Percentiles rank a stretch among this genome's conserved stretches.
Evolutionary conservation across 1,140 invertebrate genomes (phyloP).

Genomic region (Telenomus remus): DNA sequence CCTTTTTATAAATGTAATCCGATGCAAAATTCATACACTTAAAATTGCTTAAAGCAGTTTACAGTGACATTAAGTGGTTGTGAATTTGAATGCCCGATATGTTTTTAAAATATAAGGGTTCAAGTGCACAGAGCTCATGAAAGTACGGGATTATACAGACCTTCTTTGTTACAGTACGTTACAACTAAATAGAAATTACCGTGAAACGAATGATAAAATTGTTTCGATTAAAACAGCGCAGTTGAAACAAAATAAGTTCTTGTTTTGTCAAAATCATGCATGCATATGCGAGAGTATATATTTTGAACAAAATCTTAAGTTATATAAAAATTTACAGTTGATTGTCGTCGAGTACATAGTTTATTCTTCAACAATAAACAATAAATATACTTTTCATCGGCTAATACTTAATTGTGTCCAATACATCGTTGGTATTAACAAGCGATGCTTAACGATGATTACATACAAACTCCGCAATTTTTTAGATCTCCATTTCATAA

Average conservation of each 20-base stretch:
- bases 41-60: too few species aligned
- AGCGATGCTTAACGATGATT: constrained; percentile 18
- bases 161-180: constrained; percentile 2
- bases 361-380: constrained; percentile 35
- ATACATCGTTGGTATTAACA: constrained; percentile 20
- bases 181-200: too few species aligned
- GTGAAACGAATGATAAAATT: too few species aligned
- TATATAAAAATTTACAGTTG: constrained; percentile 36
- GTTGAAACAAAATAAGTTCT: neutral
- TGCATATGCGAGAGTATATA: constrained; percentile 7
- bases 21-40: too few species aligned
- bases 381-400: constrained; percentile 35
- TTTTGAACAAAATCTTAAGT: constrained; percentile 16
- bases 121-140: neutral
- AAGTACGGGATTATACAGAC: constrained; percentile 30
- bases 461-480: neutral
- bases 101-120: constrained; percentile 13
- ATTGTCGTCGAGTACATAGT: constrained; percentile 29
- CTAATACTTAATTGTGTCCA: constrained; percentile 14
- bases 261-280: constrained; percentile 7
- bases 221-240: neutral
- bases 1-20: too few species aligned
- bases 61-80: too few species aligned
- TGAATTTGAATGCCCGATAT: too few species aligned
- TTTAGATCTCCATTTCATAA: neutral